Conservation (phyloP, 2,797 vertebrate genomes). For the Chromis chromis region DNA sequence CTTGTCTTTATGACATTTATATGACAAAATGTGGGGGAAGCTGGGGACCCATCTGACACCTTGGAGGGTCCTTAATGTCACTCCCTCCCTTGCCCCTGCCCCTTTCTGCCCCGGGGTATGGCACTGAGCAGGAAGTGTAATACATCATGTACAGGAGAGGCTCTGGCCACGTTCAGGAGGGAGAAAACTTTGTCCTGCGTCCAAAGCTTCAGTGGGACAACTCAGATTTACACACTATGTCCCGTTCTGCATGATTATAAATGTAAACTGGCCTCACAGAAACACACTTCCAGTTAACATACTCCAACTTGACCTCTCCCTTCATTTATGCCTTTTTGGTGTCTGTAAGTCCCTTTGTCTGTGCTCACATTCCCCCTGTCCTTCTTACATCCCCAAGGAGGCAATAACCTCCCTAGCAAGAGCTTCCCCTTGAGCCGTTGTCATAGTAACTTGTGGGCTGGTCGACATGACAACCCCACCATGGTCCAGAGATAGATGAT, state of each 20-base stretch:
- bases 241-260: conserved; percentile 19
- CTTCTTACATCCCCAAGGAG: conserved; percentile 81
- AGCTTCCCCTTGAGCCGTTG: conserved; percentile 85
- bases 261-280: conserved; percentile 44
- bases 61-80: conserved; percentile 82
- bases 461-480: conserved; percentile 87
- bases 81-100: conserved; percentile 65
- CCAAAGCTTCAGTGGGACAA: conserved; percentile 43
- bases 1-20: conserved; percentile 84
- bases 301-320: conserved; percentile 73
- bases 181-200: conserved; percentile 57
- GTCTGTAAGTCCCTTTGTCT: conserved; percentile 76
- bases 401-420: conserved; percentile 83
- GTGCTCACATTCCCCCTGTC: conserved; percentile 73
- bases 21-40: conserved; percentile 80
- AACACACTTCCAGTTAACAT: conserved; percentile 46
- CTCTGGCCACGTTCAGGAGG: conserved; percentile 39
- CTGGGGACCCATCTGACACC: conserved; percentile 81
- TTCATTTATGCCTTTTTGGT: conserved; percentile 64
- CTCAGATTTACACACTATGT: conserved; percentile 39
- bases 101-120: conserved; percentile 72
- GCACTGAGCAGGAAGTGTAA: conserved; percentile 68
- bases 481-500: conserved; percentile 84
- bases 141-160: conserved; percentile 73
- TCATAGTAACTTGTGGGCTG: conserved; percentile 85